Base-by-base conservation (phyloP, 2,797 vertebrate species). In the Cossypha niveicapilla region DNA sequence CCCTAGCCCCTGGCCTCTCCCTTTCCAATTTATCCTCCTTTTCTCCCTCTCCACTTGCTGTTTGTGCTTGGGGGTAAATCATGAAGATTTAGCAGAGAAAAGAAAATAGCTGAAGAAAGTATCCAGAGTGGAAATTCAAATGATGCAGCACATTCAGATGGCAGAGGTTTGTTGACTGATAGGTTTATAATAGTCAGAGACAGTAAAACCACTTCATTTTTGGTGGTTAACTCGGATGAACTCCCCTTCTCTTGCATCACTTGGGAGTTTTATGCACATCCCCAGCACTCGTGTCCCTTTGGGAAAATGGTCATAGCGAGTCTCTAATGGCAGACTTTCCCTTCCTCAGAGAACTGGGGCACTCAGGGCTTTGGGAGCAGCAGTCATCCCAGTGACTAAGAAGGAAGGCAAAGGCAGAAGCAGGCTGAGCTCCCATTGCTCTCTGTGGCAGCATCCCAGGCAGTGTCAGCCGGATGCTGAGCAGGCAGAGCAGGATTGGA, bases 371-470 rank as follows among this genome's bases (percentile, higher is more conserved):
- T 54, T 0, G 1, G 48, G 39, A 92, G 2, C 75, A 91, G 76
- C 85, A 66, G 50, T 50, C 34, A 30, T 5, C 14, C 65, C 42
- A 18, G 74, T 70, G 93, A 85, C 71, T 82, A 57, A 78, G 84
- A 23, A 51, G 57, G 62, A 67, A 76, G 42, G 86, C 37, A 61
- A 61, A 65, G 10, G 47, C 45, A 58, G 86, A 53, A 57, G 70
- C 76, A 90, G 79, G 30, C 92, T 57, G 71, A 88, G 11, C 90
- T 92, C 82, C 92, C 79, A 25, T 77, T 83, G 92, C 92, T 87
- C 30, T 30, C 21, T 4, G 53, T 96, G 96, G 92, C 96, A 92
- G 82, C 72, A 54, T 91, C 87, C 91, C 94, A 93, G 92, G 18
- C 27, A 51, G 37, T 68, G 75, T 41, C 87, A 95, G 92, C 58